Evolutionary conservation across 2,113 vertebrate species (phyloP).

Genomic region (Passerina amoena): DNA sequence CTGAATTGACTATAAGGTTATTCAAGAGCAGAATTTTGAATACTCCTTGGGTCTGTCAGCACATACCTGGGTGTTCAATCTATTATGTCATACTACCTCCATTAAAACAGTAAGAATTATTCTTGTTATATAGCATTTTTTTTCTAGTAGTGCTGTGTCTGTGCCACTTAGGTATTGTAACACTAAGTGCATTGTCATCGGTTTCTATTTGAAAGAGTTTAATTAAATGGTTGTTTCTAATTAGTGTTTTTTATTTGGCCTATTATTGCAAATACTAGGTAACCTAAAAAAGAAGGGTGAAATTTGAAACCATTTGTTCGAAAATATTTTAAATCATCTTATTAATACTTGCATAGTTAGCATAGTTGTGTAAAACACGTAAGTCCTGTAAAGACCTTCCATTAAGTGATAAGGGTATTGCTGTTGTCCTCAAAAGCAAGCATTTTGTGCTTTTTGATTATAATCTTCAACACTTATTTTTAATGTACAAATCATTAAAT

Average conservation of each 20-base stretch:
- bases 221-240: background rate
- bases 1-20: background rate
- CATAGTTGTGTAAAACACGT: background rate
- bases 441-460: background rate
- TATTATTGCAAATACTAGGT: background rate
- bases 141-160: background rate
- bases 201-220: background rate
- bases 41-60: rapidly evolving
- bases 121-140: background rate
- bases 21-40: background rate
- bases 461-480: background rate
- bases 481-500: background rate
- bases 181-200: background rate
- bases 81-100: background rate
- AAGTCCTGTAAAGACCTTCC: background rate
- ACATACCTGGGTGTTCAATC: rapidly evolving
- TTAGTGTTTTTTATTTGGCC: background rate
- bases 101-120: background rate
- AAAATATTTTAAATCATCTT: background rate
- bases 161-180: background rate
- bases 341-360: background rate
- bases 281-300: background rate
- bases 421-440: background rate
- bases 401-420: background rate
- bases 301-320: background rate